Evolutionary conservation across 2,113 vertebrate species (phyloP).

Genomic region (Sardina pilchardus): DNA sequence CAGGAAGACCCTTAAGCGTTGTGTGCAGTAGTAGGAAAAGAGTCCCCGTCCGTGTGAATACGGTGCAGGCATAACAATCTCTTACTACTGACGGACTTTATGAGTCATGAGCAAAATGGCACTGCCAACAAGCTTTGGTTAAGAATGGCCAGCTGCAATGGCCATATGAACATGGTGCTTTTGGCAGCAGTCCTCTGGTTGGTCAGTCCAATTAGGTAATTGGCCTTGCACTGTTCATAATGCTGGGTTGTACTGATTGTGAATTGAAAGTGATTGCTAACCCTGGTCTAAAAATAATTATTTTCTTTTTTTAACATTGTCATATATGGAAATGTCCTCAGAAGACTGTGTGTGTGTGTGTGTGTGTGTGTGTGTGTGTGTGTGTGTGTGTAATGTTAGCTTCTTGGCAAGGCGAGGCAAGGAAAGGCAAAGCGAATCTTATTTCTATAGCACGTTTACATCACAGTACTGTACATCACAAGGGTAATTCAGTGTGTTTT

Average conservation of each 20-base stretch:
- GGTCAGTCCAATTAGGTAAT: background rate
- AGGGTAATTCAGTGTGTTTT: no score
- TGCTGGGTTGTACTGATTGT: background rate
- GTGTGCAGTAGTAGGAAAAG: background rate
- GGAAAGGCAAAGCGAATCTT: no score
- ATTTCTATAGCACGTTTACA: no score
- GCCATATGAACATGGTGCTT: background rate
- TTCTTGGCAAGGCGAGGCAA: background rate
- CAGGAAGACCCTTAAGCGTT: background rate
- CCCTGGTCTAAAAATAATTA: background rate
- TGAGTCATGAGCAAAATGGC: background rate
- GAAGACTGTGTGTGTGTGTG: background rate
- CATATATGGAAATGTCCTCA: background rate
- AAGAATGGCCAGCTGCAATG: background rate
- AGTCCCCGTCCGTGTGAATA: background rate
- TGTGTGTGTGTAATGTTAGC: background rate
- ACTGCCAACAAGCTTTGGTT: background rate
- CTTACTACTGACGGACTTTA: background rate
- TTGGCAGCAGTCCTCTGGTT: background rate
- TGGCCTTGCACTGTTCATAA: background rate
- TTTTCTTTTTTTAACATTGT: background rate
- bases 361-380: constrained; percentile 15
- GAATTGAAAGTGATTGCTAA: constrained; percentile 7
- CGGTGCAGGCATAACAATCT: background rate
- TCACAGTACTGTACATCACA: no score